Base-by-base conservation (phyloP, 2,797 vertebrate genomes). In the Centropyge bicolor region DNA sequence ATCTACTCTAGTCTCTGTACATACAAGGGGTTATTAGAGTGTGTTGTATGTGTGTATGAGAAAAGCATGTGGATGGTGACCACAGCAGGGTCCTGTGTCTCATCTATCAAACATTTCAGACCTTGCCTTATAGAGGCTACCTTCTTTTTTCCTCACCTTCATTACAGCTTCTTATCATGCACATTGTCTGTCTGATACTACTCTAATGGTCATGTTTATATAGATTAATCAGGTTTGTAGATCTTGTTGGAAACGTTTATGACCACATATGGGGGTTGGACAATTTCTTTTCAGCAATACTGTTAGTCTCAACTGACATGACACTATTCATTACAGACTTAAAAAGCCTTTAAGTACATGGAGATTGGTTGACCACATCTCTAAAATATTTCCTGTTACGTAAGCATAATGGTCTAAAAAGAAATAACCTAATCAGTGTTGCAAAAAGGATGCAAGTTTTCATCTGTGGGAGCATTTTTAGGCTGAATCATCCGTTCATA, bases 191-290 rank as follows among this genome's bases (percentile, higher is more conserved):
- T 31, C 27, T 31, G 27, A 31, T 31, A 31, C 27, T 31, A 31
- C 27, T 31, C 27, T 31, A 4, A n/a, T 99, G 97, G 97, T 98
- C 89, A 97, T 98, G 89, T 95, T 98, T 31, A 97, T 97, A 93
- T 98, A 97, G 75, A 96, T 99, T 88, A 98, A 96, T 89, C 97
- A 97, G 74, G 97, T 45, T 40, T 38, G 27, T 24, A 13, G 62
- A 43, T 57, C 27, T 72, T 65, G 70, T 48, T 61, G 17, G 48
- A 57, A 80, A 55, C n/a, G 66, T 80, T 84, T 57, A n/a, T 74
- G 60, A 60, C 77, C 72, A 62, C 80, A 81, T 60, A 35, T 31
- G 35, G 51, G 56, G 45, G 22, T 76, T 63, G 60, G 35, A 57
- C 68, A 55, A n/a, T n/a, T n/a, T n/a, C n/a, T n/a, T n/a, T 20